These are phyloP conservation scores for Sitodiplosis mosellana DNA, from an alignment of 1,140 invertebrate species.

Conservation along the genomic window DNA sequence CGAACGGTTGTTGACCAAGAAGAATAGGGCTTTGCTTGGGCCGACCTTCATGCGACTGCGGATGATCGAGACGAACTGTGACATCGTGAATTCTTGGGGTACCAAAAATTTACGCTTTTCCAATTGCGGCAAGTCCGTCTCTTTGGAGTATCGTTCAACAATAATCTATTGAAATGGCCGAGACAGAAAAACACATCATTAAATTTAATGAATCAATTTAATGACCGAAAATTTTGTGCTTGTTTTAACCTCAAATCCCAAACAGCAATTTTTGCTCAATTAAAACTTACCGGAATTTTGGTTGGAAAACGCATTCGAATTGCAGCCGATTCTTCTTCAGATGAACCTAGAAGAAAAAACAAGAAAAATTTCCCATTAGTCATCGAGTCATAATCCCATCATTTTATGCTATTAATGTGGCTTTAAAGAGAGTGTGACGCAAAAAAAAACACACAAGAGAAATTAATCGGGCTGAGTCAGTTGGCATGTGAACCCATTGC, in stretches of 20 bases:
- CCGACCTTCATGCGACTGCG: slow-evolving; percentile 33
- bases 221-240: no score
- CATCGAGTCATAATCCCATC: not conserved
- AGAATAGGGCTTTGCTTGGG: slow-evolving; percentile 49
- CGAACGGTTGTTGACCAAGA: slow-evolving; percentile 64
- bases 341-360: slow-evolving; percentile 26
- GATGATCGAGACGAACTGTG: slow-evolving; percentile 59
- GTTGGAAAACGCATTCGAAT: slow-evolving; percentile 37
- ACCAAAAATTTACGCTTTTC: slow-evolving; percentile 64
- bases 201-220: not conserved
- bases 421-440: not conserved
- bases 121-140: slow-evolving; percentile 42
- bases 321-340: slow-evolving; percentile 36
- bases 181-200: not conserved
- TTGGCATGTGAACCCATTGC: no score
- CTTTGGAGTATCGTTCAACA: slow-evolving; percentile 51
- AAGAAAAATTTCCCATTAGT: not conserved
- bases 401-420: not conserved
- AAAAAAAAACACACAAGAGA: no score
- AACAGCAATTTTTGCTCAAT: no score
- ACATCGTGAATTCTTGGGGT: slow-evolving; percentile 60
- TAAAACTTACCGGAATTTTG: slow-evolving; percentile 38
- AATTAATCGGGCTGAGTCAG: no score
- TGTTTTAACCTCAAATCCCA: no score
- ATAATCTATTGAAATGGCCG: slow-evolving; percentile 37